phyloP scores from a whole-genome alignment of 1,140 invertebrate species.

The Bilobella aurantiaca region DNA sequence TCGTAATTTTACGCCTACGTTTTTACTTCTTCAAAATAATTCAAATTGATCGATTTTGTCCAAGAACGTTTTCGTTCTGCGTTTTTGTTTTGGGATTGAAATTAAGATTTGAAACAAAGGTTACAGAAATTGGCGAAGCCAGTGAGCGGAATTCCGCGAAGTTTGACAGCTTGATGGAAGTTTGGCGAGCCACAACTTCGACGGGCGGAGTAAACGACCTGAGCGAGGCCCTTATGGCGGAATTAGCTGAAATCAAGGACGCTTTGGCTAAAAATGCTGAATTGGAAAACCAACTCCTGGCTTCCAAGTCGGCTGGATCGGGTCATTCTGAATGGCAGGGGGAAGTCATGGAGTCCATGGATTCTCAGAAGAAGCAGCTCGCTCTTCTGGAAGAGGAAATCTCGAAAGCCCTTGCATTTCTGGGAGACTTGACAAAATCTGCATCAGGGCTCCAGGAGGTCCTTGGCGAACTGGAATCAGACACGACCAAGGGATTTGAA shows the following conservation, averaged over 20 bases:
- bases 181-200: constrained; percentile 16
- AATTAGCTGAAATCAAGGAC: constrained; percentile 33
- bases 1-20: too few species aligned
- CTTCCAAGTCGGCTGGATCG: constrained; percentile 4
- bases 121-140: constrained; percentile 14
- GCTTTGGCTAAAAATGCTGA: constrained; percentile 22
- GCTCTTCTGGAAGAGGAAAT: constrained; percentile 33
- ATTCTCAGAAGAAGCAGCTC: constrained; percentile 29
- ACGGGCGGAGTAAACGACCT: constrained; percentile 13
- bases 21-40: too few species aligned
- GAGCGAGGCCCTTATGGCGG: constrained; percentile 24
- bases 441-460: constrained; percentile 21
- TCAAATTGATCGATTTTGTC: too few species aligned
- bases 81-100: too few species aligned
- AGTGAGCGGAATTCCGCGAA: constrained; percentile 23
- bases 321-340: constrained; percentile 24
- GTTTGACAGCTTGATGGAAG: constrained; percentile 29
- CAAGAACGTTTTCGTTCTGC: too few species aligned
- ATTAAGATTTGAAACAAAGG: not conserved
- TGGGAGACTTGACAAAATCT: constrained; percentile 29
- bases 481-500: constrained; percentile 26
- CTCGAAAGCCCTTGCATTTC: constrained; percentile 20
- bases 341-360: constrained; percentile 31
- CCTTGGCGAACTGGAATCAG: constrained; percentile 15
- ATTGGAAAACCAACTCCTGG: constrained; percentile 24